phyloP scores from a whole-genome alignment of 2,888 invertebrate species.

The Fissipunctia ypsillon region DNA sequence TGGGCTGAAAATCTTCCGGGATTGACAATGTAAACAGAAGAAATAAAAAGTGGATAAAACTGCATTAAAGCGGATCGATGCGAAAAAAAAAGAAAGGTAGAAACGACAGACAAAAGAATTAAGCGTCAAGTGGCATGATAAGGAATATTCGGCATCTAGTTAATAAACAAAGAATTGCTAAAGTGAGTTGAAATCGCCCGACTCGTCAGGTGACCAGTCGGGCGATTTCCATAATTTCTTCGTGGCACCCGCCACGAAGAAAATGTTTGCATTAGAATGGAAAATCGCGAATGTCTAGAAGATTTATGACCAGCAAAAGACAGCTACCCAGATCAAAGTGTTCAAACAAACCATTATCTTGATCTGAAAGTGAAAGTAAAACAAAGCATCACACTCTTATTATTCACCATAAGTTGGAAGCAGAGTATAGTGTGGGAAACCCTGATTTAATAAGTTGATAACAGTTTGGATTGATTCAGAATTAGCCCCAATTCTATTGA shows the following conservation, averaged over 20 bases:
- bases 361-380: conserved; percentile 56
- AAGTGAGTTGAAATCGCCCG: not conserved
- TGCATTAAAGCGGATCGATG: not conserved
- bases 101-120: not conserved
- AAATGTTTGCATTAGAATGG: not conserved
- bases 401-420: conserved; percentile 46
- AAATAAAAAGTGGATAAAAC: not conserved
- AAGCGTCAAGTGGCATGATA: not conserved
- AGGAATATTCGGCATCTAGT: not conserved
- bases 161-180: not conserved
- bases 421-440: conserved; percentile 46
- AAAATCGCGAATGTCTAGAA: not conserved
- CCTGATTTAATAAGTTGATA: conserved; percentile 45
- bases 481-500: conserved; percentile 15
- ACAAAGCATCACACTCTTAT: conserved; percentile 48
- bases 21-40: conserved; percentile 13
- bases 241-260: not conserved
- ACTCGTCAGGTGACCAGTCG: too few species aligned
- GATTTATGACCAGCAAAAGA: not conserved
- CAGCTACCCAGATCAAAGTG: conserved; percentile 2
- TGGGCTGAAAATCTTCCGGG: conserved; percentile 24
- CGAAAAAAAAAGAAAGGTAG: not conserved
- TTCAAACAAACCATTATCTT: conserved; percentile 39
- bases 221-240: too few species aligned
- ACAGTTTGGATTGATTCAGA: conserved; percentile 29